A percentile compares a stretch with the other conserved stretches of the same genome.
Conservation (phyloP, 2,888 invertebrate species). For the Tetragonula carbonaria region DNA sequence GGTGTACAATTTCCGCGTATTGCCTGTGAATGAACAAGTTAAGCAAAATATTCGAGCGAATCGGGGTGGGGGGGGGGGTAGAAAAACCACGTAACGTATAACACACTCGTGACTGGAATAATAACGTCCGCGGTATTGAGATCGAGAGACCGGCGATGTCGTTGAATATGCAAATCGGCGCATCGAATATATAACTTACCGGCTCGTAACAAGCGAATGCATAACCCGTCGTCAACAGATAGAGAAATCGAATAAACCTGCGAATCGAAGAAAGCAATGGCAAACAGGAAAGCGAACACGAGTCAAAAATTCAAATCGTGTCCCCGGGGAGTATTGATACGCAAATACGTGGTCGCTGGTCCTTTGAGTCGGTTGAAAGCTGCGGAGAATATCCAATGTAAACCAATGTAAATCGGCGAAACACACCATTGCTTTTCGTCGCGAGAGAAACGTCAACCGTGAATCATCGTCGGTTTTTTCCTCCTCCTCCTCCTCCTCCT, state of each 20-base stretch:
- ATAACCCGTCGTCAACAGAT: neutral
- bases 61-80: neutral
- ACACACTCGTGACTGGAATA: too few species aligned
- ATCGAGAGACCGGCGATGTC: neutral
- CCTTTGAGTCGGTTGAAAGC: neutral
- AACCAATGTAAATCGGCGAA: neutral
- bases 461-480: neutral
- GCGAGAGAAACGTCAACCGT: neutral
- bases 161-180: neutral
- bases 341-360: neutral
- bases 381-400: neutral
- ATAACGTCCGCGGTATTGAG: too few species aligned
- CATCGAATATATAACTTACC: neutral
- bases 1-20: neutral
- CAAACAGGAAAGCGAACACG: neutral
- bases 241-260: neutral
- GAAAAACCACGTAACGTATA: too few species aligned
- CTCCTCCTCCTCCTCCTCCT: too few species aligned
- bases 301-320: slow-evolving; percentile 17
- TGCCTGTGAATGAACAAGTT: neutral
- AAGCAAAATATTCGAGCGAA: neutral
- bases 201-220: neutral
- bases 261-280: neutral
- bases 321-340: slow-evolving; percentile 16
- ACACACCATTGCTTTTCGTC: neutral